Evolutionary conservation across 2,888 invertebrate genomes (phyloP), one percentile per base, ranked within the genome.

Genomic region (Cacoxenus indagator): DNA sequence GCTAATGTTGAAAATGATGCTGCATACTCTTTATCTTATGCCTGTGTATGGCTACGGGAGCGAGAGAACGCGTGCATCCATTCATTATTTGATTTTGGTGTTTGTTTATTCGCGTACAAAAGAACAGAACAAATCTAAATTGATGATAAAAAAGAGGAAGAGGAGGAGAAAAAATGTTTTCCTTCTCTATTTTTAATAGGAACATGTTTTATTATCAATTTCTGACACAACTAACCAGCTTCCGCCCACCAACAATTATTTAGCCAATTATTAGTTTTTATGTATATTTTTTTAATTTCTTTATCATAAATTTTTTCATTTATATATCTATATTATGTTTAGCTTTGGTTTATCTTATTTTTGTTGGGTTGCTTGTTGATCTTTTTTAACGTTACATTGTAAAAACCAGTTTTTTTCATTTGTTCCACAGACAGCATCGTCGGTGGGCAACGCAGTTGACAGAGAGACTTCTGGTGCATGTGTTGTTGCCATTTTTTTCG

Each of bases 71-170:
- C 48, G 70, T 66, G 55, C 61, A 67, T 75, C 72, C 77, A 78
- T 78, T 78, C 81, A 76, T 76, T 77, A 76, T 73, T 78, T 78
- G 81, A 80, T 80, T 76, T 77, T 48, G n/a, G 14, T 48, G 48
- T 17, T 48, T 8, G 14, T 17, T n/a, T 54, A 54, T 54, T 24
- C 9, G 19, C 8, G 19, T 5, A 8, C n/a, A n/a, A n/a, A n/a
- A n/a, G n/a, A n/a, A n/a, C n/a, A n/a, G n/a, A n/a, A n/a, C n/a
- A n/a, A n/a, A n/a, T n/a, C n/a, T n/a, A n/a, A n/a, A n/a, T n/a
- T n/a, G n/a, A n/a, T n/a, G n/a, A n/a, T n/a, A n/a, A n/a, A n/a
- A n/a, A n/a, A n/a, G n/a, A n/a, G n/a, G n/a, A n/a, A n/a, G n/a
- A n/a, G n/a, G n/a, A n/a, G n/a, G n/a, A n/a, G n/a, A n/a, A n/a